Conservation (phyloP, 2,113 vertebrate genomes). For the Potamarius usumacintae region DNA sequence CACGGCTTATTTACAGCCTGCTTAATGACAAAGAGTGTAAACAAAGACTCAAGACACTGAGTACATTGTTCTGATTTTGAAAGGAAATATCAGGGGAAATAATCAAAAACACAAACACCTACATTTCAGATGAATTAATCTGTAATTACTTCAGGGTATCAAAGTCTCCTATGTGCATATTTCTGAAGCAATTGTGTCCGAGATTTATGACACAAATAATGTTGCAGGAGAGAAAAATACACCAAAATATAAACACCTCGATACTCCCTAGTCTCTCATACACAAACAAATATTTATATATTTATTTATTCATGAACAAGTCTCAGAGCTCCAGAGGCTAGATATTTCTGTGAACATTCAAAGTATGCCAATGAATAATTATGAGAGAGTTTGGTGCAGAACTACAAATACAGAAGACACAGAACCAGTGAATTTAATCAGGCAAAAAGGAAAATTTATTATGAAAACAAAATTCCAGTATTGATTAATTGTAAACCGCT, state of each 20-base stretch:
- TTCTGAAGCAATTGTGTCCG: conserved; percentile 68
- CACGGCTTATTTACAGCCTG: conserved; percentile 67
- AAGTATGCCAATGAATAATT: background rate
- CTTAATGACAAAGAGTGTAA: conserved; percentile 58
- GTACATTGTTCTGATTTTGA: conserved; percentile 72
- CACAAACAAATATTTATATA: conserved; percentile 11
- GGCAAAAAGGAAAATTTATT: background rate
- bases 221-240: conserved; percentile 54
- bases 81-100: conserved; percentile 77
- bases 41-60: conserved; percentile 72
- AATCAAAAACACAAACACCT: conserved; percentile 69
- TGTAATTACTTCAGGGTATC: conserved; percentile 76
- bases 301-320: background rate
- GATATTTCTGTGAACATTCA: background rate
- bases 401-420: background rate
- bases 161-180: conserved; percentile 72
- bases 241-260: conserved; percentile 56
- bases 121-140: conserved; percentile 61
- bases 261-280: conserved; percentile 44
- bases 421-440: background rate
- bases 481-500: background rate
- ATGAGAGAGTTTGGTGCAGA: background rate
- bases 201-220: conserved; percentile 57
- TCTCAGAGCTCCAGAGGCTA: background rate
- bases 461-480: background rate